Evolutionary conservation across 2,888 invertebrate genomes (phyloP).

Genomic region (Tribolium freemani): DNA sequence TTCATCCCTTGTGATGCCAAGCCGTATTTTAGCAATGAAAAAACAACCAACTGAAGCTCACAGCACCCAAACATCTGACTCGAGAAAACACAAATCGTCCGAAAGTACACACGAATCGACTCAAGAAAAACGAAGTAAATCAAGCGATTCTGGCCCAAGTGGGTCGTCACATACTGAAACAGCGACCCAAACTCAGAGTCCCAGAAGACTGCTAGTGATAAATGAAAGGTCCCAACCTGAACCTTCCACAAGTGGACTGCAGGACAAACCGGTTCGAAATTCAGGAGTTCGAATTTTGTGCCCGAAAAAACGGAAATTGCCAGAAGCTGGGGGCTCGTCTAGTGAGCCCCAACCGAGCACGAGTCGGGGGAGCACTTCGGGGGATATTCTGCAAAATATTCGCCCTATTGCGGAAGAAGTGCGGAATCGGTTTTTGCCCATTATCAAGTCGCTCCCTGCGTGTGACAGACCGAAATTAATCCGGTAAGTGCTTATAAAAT

Average conservation of each 20-base stretch:
- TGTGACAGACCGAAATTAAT: slow-evolving; percentile 58
- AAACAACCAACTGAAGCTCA: slow-evolving; percentile 51
- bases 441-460: slow-evolving; percentile 57
- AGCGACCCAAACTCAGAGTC: slow-evolving; percentile 46
- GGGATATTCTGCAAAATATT: slow-evolving; percentile 51
- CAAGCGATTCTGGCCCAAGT: slow-evolving; percentile 3
- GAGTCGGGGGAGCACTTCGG: slow-evolving; percentile 20
- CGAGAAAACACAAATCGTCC: slow-evolving; percentile 55
- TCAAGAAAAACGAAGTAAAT: slow-evolving; percentile 40
- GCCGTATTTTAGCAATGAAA: slow-evolving; percentile 54
- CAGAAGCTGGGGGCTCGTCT: slow-evolving; percentile 6
- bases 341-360: slow-evolving; percentile 40
- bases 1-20: slow-evolving; percentile 54
- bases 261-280: slow-evolving; percentile 5
- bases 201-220: slow-evolving; percentile 37
- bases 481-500: slow-evolving; percentile 46
- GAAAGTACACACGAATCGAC: slow-evolving; percentile 17
- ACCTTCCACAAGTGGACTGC: slow-evolving; percentile 18
- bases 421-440: slow-evolving; percentile 57
- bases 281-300: slow-evolving; percentile 38
- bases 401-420: slow-evolving; percentile 58
- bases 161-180: slow-evolving; percentile 44
- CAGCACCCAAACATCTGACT: slow-evolving; percentile 56
- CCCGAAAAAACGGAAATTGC: slow-evolving; percentile 27
- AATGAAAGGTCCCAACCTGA: slow-evolving; percentile 14